A percentile compares a stretch with the other conserved stretches of the same genome.
Evolutionary conservation across 2,888 invertebrate genomes (phyloP).

Genomic region (Apocheima hispidaria): DNA sequence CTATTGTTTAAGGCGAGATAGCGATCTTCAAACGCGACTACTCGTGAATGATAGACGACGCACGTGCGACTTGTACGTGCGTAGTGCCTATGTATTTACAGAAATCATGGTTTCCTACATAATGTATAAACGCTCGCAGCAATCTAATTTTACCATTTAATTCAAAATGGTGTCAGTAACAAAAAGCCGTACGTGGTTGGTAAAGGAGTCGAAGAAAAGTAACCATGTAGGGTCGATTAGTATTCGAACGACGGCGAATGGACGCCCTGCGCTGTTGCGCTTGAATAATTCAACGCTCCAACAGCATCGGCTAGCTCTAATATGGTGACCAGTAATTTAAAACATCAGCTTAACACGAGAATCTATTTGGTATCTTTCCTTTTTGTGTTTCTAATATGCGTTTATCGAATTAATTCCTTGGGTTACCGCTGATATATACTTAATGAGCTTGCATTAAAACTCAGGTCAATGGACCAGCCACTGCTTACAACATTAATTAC

Average conservation of each 20-base stretch:
- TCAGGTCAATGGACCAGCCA: conserved; percentile 14
- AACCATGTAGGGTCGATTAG: conserved; percentile 56
- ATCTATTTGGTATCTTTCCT: conserved; percentile 13
- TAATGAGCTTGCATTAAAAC: conserved; percentile 14
- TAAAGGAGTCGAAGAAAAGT: conserved; percentile 49
- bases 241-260: conserved; percentile 60
- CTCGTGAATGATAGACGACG: conserved; percentile 33
- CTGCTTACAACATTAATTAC: conserved; percentile 27
- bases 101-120: conserved; percentile 33
- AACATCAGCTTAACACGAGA: conserved; percentile 51
- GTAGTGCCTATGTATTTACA: conserved; percentile 29
- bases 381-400: not conserved
- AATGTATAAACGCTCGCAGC: conserved; percentile 29
- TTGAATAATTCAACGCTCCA: conserved; percentile 68
- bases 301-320: conserved; percentile 54
- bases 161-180: conserved; percentile 40
- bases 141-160: conserved; percentile 40
- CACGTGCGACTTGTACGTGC: conserved; percentile 26
- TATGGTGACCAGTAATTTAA: conserved; percentile 64
- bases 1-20: conserved; percentile 26
- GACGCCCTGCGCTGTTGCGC: conserved; percentile 52
- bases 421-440: not conserved
- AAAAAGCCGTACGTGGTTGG: conserved; percentile 43
- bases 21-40: conserved; percentile 17
- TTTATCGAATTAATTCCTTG: not conserved